Evolutionary conservation across 2,888 invertebrate genomes (phyloP).

Genomic region (Xestobium rufovillosum): DNA sequence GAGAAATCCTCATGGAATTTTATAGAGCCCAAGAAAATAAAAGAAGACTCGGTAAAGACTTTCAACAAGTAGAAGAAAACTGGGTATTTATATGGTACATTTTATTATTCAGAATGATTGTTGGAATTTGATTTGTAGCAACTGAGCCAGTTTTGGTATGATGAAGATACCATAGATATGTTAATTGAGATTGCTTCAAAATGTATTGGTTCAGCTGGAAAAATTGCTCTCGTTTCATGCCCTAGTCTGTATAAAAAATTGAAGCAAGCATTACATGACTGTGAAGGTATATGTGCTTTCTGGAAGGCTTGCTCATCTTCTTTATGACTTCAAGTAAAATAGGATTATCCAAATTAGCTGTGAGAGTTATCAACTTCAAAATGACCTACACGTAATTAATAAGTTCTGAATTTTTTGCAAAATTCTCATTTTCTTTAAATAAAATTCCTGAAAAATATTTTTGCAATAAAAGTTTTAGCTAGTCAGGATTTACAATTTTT

Average conservation of each 20-base stretch:
- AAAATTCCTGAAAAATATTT: no score
- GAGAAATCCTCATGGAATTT: conserved; percentile 70
- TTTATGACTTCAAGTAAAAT: no score
- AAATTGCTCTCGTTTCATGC: conserved; percentile 78
- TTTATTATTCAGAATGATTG: neutral
- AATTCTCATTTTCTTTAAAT: no score
- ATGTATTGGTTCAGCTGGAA: conserved; percentile 48
- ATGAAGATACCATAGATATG: conserved; percentile 64
- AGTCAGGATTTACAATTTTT: no score
- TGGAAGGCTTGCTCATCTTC: no score
- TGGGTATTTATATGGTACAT: conserved; percentile 55
- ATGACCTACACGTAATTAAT: no score
- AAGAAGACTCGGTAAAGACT: conserved; percentile 33
- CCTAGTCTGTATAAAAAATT: conserved; percentile 74
- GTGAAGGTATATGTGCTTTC: no score
- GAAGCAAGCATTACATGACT: conserved; percentile 50
- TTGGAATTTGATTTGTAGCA: conserved; percentile 55
- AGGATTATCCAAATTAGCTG: no score
- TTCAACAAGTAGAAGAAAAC: conserved; percentile 64
- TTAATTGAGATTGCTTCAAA: conserved; percentile 62
- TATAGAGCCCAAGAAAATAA: conserved; percentile 61
- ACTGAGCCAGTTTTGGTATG: conserved; percentile 98
- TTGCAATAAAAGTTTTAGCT: no score
- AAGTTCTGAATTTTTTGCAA: no score
- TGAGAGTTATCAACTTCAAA: no score